A percentile compares a stretch with the other conserved stretches of the same genome.
phyloP scores from a whole-genome alignment of 1,140 invertebrate genomes.

The Idris sp. region DNA sequence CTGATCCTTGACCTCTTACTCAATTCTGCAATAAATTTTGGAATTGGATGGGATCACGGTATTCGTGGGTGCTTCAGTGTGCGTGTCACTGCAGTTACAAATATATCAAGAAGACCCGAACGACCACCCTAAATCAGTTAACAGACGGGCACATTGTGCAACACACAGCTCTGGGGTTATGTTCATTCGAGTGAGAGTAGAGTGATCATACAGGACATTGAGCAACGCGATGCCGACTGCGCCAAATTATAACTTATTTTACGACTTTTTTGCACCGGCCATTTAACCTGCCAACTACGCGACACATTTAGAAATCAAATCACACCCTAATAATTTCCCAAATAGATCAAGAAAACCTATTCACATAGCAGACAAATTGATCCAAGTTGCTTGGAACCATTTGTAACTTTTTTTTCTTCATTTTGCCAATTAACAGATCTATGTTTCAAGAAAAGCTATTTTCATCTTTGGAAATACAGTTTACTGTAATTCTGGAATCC shows the following conservation, averaged over 20 bases:
- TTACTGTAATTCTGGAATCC: conserved; percentile 24
- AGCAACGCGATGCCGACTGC: conserved; percentile 76
- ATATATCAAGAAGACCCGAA: conserved; percentile 42
- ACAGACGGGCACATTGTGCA: conserved; percentile 60
- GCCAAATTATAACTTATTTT: conserved; percentile 80
- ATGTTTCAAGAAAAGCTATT: conserved; percentile 40
- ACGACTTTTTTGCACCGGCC: conserved; percentile 78
- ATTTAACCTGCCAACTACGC: conserved; percentile 75
- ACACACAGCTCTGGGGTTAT: conserved; percentile 67
- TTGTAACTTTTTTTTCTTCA: conserved; percentile 53
- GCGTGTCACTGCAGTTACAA: conserved; percentile 55
- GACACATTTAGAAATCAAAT: conserved; percentile 77
- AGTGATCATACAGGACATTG: conserved; percentile 79
- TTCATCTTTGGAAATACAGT: conserved; percentile 48
- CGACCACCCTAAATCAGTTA: conserved; percentile 65
- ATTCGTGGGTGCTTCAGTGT: conserved; percentile 36
- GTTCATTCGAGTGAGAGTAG: conserved; percentile 74
- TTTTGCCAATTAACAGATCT: conserved; percentile 59
- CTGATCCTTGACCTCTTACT: conserved; percentile 68
- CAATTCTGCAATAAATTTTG: conserved; percentile 74
- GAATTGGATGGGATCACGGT: conserved; percentile 70
- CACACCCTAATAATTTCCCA: conserved; percentile 76
- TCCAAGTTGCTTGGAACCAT: neutral
- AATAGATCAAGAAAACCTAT: conserved; percentile 18
- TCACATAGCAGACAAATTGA: conserved; percentile 14